These are phyloP conservation scores for Paracentrotus lividus DNA, from an alignment of 53 echinoderm and acorn worm genomes.

Conservation along the genomic window DNA sequence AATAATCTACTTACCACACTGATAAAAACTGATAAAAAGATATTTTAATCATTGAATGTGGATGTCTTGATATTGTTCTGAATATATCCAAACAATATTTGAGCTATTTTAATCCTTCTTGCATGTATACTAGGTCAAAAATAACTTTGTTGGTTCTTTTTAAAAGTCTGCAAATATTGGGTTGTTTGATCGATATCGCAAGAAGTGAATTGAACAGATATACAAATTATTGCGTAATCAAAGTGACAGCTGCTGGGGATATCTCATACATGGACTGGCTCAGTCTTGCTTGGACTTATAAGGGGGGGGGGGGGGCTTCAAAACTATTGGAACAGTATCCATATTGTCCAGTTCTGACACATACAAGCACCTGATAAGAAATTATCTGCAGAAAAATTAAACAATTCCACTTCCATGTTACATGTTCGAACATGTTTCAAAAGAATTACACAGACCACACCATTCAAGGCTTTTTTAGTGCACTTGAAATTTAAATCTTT, in stretches of 20 bases:
- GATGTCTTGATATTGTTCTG: background rate
- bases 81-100: background rate
- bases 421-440: slow-evolving; percentile 18
- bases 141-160: background rate
- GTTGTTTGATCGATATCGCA: background rate
- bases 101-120: background rate
- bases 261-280: background rate
- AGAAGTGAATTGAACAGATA: background rate
- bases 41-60: background rate
- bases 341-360: too few relatives aligned
- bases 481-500: background rate
- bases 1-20: background rate
- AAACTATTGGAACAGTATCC: too few relatives aligned
- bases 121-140: background rate
- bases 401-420: background rate
- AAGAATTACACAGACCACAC: background rate
- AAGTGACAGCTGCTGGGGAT: background rate
- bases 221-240: background rate
- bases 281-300: too few relatives aligned
- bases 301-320: too few relatives aligned
- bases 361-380: too few relatives aligned
- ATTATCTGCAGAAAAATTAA: too few relatives aligned
- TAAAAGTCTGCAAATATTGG: slow-evolving; percentile 37
- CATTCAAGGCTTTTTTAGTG: background rate
- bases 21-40: background rate